Base-by-base conservation (phyloP, 2,888 invertebrate genomes). In the Eulithis testata region DNA sequence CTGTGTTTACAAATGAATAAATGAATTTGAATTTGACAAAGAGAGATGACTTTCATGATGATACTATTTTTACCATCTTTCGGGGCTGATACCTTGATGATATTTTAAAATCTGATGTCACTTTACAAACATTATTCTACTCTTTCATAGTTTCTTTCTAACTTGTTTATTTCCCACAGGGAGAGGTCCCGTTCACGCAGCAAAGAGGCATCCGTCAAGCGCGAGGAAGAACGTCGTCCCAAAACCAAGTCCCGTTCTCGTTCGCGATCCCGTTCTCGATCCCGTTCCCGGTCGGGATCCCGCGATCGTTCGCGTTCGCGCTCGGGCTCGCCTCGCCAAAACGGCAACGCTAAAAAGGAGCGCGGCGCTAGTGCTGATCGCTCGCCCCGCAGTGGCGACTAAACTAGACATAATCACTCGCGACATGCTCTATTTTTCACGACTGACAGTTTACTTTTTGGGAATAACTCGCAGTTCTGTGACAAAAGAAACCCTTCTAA, bases 111-210 rank as follows among this genome's bases (percentile, higher is more conserved):
- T 65, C 70, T 57, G 56, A 73, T 40, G 66, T 54, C 11, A 40
- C 4, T 2, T n/a, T 52, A 4, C 43, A 51, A 43, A 14, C 40
- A 27, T 37, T 11, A 1, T 27, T 27, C 43, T 9, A 59, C 21
- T 21, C 12, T 11, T 21, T 3, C n/a, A 47, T 6, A 5, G 27
- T 37, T 40, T 21, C 6, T 2, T 44, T 37, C 11, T 56, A 65
- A 65, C 50, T 36, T 50, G 6, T n/a, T 54, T 56, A 3, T 43
- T 60, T 63, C 75, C 61, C 60, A 65, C 84, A 95, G 95, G 87
- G 95, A 95, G 79, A 94, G 95, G 40, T 96, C 96, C 63, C 94
- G 94, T 55, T 96, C 96, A 43, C 93, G 92, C 75, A 96, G 96
- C 84, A 96, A 96, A 85, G 95, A 94, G 54, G 85, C 79, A 14